Percentiles rank a stretch among this genome's conserved stretches.
Evolutionary conservation across 2,888 invertebrate genomes (phyloP).

Genomic region (Cheilosia variabilis): DNA sequence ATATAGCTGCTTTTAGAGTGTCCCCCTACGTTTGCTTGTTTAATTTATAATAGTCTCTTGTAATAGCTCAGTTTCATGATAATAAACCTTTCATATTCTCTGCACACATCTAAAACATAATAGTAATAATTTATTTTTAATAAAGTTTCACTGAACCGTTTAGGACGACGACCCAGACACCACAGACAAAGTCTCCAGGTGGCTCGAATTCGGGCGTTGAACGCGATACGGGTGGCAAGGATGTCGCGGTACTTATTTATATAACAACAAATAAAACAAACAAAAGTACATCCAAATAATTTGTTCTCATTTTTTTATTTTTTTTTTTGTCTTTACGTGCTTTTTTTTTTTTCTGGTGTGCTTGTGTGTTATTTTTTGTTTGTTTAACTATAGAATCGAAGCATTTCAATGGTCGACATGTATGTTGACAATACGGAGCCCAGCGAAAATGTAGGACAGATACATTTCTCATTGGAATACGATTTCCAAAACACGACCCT

Average conservation of each 20-base stretch:
- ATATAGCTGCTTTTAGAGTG: too few relatives aligned
- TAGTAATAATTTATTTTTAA: conserved; percentile 70
- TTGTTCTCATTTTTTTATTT: background rate
- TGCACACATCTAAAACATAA: conserved; percentile 8
- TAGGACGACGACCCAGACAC: conserved; percentile 82
- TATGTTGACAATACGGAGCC: conserved; percentile 97
- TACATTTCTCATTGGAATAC: conserved; percentile 96
- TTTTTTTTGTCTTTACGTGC: background rate
- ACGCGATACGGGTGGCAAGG: conserved; percentile 78
- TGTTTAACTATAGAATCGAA: conserved; percentile 89
- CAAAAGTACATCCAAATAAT: background rate
- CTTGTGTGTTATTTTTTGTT: conserved; percentile 5
- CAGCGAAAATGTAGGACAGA: conserved; percentile 96
- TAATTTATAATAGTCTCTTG: conserved; percentile 21
- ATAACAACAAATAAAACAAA: background rate
- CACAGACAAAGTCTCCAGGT: conserved; percentile 90
- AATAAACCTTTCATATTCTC: background rate
- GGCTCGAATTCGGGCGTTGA: conserved; percentile 86
- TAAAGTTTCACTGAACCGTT: conserved; percentile 77
- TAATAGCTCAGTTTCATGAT: conserved; percentile 1
- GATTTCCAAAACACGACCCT: conserved; percentile 97
- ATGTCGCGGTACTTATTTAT: conserved; percentile 76
- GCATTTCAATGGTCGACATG: conserved; percentile 96
- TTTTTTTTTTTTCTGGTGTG: conserved; percentile 1
- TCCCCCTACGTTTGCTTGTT: background rate